Base-by-base conservation (phyloP, 1,140 invertebrate species). In the Zaprionus vittiger region DNA sequence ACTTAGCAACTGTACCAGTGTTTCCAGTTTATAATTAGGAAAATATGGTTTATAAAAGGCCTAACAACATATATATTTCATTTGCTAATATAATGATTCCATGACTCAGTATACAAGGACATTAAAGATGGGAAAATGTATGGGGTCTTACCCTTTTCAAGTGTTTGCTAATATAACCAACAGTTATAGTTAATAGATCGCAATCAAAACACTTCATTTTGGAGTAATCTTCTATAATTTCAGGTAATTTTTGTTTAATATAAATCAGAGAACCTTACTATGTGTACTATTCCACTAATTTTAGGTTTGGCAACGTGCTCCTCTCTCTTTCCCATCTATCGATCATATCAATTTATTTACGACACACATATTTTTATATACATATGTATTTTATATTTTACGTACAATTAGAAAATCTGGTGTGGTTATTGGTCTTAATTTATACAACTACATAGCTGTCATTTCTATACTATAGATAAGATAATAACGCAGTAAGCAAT, bases 391-490 rank as follows among this genome's bases (percentile, higher is more conserved):
- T 17, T 52, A 22, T 54, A 26, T 14, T 22, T 7, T 26, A 54
- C 4, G 20, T 56, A 56, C 26, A 28, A 44, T 31, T 57, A n/a
- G 37, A 4, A 65, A 56, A 66, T 6, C 37, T 12, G 4, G 3
- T 56, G 34, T 56, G 55, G 22, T 56, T n/a, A 6, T 66, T 56
- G 7, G n/a, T 55, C 12, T n/a, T 44, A 66, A 44, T 20, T 44
- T 56, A 56, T 24, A 56, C 17, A 47, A 28, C 26, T 66, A 66
- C 20, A 15, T 66, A 20, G 24, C 15, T 17, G 2, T 47, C 52
- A 15, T 59, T 44, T 59, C 11, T 11, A 59, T 31, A 47, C 2
- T 17, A 9, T 49, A 59, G 65, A 67, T 67, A 67, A 67, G 65
- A 67, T 67, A 67, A 67, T 49, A 67, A 59, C 20, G 17, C 54